These are phyloP conservation scores for Trochalopteron elliotii DNA, from an alignment of 2,113 vertebrate species.

Conservation along the genomic window DNA sequence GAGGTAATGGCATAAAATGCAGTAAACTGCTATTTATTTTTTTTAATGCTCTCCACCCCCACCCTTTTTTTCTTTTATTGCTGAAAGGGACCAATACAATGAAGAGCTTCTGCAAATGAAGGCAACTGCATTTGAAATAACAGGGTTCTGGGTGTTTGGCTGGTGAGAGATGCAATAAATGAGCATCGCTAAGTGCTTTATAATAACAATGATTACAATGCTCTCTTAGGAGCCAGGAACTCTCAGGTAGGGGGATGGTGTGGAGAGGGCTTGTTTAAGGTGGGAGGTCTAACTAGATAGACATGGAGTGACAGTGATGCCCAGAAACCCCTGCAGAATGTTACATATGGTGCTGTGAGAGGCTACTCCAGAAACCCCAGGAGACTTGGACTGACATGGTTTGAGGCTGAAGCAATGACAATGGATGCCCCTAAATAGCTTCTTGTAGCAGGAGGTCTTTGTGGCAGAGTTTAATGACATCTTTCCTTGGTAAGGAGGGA, in stretches of 20 bases:
- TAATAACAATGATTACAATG: constrained; percentile 67
- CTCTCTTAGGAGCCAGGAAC: constrained; percentile 33
- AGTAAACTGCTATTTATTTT: constrained; percentile 10
- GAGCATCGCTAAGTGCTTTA: constrained; percentile 63
- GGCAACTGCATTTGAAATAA: constrained; percentile 60
- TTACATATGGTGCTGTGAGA: neutral
- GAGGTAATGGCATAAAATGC: constrained; percentile 39
- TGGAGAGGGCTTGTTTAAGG: constrained; percentile 26
- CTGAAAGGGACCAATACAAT: constrained; percentile 46
- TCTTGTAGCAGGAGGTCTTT: neutral
- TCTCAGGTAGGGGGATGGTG: constrained; percentile 26
- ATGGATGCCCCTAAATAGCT: neutral
- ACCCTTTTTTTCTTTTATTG: neutral
- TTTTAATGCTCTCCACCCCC: constrained; percentile 6
- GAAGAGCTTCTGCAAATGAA: constrained; percentile 44
- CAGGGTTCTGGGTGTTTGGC: constrained; percentile 55
- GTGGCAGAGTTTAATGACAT: neutral
- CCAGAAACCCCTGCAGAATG: neutral
- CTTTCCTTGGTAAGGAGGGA: neutral
- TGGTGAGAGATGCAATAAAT: constrained; percentile 50
- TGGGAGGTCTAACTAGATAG: constrained; percentile 20
- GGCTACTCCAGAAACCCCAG: neutral
- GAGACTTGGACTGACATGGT: neutral
- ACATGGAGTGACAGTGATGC: neutral
- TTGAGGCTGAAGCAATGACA: neutral